A percentile compares a stretch with the other conserved stretches of the same genome.
Evolutionary conservation across 2,113 vertebrate species (phyloP).

Genomic region (Craseonycteris thonglongyai): DNA sequence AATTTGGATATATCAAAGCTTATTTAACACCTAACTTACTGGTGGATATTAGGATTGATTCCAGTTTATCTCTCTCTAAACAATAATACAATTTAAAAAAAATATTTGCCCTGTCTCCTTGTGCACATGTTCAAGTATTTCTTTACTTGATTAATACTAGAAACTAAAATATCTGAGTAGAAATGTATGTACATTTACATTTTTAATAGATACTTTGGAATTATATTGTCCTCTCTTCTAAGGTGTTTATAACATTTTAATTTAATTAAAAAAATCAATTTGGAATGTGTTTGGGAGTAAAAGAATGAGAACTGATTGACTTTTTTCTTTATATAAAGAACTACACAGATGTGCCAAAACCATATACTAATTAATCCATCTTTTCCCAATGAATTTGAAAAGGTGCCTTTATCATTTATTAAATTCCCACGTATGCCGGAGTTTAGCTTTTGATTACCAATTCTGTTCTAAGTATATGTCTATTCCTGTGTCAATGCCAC

Average conservation of each 20-base stretch:
- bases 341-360: background rate
- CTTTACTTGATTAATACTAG: background rate
- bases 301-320: background rate
- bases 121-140: background rate
- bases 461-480: background rate
- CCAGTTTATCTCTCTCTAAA: background rate
- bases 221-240: background rate
- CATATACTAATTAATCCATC: background rate
- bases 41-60: background rate
- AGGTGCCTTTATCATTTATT: background rate
- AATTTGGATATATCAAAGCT: background rate
- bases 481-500: background rate
- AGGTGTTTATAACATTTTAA: background rate
- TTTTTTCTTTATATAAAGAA: background rate
- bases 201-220: background rate
- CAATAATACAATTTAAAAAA: background rate
- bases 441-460: background rate
- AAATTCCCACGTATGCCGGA: background rate
- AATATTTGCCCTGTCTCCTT: background rate
- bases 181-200: background rate
- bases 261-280: background rate
- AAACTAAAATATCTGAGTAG: background rate
- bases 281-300: background rate
- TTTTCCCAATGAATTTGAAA: background rate
- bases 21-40: background rate